Percentiles rank a stretch among this genome's conserved stretches.
Evolutionary conservation across 2,888 invertebrate species (phyloP).

Genomic region (Mechanitis messenoides): DNA sequence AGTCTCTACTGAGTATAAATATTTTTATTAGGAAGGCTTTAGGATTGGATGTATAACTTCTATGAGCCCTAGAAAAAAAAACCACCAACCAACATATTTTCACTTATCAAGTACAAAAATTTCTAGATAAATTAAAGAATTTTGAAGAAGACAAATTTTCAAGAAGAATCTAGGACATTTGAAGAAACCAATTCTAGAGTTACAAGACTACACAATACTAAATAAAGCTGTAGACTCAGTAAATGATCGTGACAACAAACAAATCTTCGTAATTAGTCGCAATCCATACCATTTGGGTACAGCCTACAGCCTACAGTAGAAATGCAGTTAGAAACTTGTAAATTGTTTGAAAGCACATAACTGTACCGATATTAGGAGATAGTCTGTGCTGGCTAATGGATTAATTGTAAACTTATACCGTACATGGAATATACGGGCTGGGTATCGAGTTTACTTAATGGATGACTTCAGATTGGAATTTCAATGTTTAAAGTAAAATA

Average conservation of each 20-base stretch:
- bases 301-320: constrained; percentile 21
- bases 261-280: constrained; percentile 21
- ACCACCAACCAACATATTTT: no score
- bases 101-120: no score
- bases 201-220: neutral
- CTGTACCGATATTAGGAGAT: constrained; percentile 32
- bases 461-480: neutral
- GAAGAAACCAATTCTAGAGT: neutral
- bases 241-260: constrained; percentile 12
- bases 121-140: no score
- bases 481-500: neutral
- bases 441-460: constrained; percentile 3
- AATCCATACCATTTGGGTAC: constrained; percentile 18
- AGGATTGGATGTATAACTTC: no score
- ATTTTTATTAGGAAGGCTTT: no score
- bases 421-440: constrained; percentile 9
- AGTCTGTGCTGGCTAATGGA: constrained; percentile 33
- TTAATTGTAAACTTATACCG: constrained; percentile 33
- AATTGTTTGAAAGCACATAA: constrained; percentile 69
- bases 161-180: no score
- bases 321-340: constrained; percentile 46
- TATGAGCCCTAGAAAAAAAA: no score
- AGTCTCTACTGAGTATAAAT: no score
- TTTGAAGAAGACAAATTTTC: no score
- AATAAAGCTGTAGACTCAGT: no score